These are phyloP conservation scores for Oncorhynchus kisutch DNA, from an alignment of 2,113 vertebrate species.

Conservation along the genomic window DNA sequence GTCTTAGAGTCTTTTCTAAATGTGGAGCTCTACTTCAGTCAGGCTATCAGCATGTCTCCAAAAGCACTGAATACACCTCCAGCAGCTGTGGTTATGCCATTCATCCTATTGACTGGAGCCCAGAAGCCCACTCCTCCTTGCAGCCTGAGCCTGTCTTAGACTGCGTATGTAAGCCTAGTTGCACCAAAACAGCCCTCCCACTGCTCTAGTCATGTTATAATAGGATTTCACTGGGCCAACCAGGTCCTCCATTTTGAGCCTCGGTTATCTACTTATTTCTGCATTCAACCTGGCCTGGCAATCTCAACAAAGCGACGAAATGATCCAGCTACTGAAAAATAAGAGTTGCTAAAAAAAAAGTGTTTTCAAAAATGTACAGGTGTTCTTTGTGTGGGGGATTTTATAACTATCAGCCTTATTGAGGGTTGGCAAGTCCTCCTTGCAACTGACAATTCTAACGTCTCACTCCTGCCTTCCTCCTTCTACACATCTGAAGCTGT, in stretches of 20 bases:
- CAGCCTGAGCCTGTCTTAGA: constrained; percentile 9
- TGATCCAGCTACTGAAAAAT: too few species aligned
- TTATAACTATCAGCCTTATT: constrained; percentile 13
- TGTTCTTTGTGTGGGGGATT: constrained; percentile 3
- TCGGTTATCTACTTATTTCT: not conserved
- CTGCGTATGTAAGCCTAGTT: constrained; percentile 2
- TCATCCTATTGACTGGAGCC: constrained; percentile 31
- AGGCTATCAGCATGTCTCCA: constrained; percentile 40
- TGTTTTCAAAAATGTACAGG: not conserved
- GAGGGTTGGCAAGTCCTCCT: not conserved
- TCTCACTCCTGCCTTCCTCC: constrained; percentile 22
- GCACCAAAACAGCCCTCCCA: constrained; percentile 10
- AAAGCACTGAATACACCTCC: constrained; percentile 24
- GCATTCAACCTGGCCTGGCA: not conserved
- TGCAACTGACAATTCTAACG: constrained; percentile 32
- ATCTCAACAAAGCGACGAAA: not conserved
- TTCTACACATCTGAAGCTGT: constrained; percentile 33
- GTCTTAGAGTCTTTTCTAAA: constrained; percentile 47
- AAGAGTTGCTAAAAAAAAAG: not conserved
- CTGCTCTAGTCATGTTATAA: constrained; percentile 15
- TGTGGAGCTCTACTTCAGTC: constrained; percentile 46
- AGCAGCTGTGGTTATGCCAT: constrained; percentile 48
- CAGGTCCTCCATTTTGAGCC: not conserved
- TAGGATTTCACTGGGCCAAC: constrained; percentile 6
- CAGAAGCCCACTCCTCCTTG: constrained; percentile 13